Base-by-base conservation (phyloP, 2,113 vertebrate genomes). In the Tylochromis polylepis region DNA sequence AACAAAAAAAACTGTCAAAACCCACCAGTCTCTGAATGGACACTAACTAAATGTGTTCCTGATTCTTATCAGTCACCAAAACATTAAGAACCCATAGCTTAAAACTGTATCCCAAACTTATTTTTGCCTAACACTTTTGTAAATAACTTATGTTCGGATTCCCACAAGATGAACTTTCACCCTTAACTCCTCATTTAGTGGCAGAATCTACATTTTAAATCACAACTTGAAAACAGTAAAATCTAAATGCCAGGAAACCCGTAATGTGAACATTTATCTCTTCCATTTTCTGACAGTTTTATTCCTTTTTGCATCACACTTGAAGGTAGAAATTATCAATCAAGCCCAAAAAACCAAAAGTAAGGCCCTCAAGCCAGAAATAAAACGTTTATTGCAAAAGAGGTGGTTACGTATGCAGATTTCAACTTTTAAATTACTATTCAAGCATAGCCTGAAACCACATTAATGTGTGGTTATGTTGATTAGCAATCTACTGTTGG, bases 361-460 rank as follows among this genome's bases (percentile, higher is more conserved):
- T 77, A 31, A 53, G 27, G 72, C 46, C 6, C 46, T 77, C 46
- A 31, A 77, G 27, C 72, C 46, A 51, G 72, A 77, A 51, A 11
- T 1, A 51, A 77, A 77, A 51, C 3, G 11, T 53, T 53, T 77
- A 77, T 53, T 53, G 72, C 72, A 77, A 3, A 77, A 77, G 46
- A 31, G 46, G 72, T 53, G 72, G 72, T 77, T 77, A 77, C 72
- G 31, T 49, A 31, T 77, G 43, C 43, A 77, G 27, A 77, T 77
- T 77, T 31, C 18, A 51, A 77, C 27, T 77, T 51, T 77, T 77
- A 51, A 77, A 77, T 77, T 1, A 51, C 27, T 53, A n/a, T 77
- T 53, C 46, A n/a, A 31, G 16, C 27, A 77, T 31, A 31, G 72
- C 72, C 46, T 51, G 27, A 53, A 51, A 77, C 18, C 11, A 8